A percentile compares a stretch with the other conserved stretches of the same genome.
phyloP scores from a whole-genome alignment of 1,140 invertebrate genomes.

The Penaeus vannamei region DNA sequence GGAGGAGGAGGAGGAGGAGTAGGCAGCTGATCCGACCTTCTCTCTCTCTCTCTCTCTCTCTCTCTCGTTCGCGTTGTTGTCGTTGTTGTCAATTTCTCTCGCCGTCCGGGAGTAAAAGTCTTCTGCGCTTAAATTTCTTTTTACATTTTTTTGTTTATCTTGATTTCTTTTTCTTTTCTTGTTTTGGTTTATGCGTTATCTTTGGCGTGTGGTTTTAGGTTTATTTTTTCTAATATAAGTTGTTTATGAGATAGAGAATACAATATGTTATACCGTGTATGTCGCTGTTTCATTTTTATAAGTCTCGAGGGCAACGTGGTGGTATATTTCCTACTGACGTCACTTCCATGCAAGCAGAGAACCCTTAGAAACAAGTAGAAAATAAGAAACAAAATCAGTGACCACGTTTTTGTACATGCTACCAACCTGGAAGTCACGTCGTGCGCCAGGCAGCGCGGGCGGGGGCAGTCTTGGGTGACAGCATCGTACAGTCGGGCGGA shows the following conservation, averaged over 20 bases:
- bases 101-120: not conserved
- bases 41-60: not conserved
- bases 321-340: not conserved
- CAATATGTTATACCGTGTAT: too few relatives aligned
- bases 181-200: too few relatives aligned
- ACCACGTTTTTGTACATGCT: conserved; percentile 31
- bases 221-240: too few relatives aligned
- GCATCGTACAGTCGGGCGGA: conserved; percentile 49
- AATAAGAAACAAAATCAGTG: not conserved
- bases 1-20: too few relatives aligned
- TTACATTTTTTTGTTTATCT: not conserved
- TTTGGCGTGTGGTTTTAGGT: too few relatives aligned
- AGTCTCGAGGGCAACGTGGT: not conserved
- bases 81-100: conserved; percentile 25
- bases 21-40: not conserved
- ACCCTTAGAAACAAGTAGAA: not conserved
- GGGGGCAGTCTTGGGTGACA: conserved; percentile 36
- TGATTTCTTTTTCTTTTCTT: not conserved
- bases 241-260: too few relatives aligned
- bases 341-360: not conserved
- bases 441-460: conserved; percentile 26
- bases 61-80: conserved; percentile 26
- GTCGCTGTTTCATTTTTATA: too few relatives aligned
- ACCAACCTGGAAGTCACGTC: conserved; percentile 39
- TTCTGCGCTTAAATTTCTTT: too few relatives aligned